Base-by-base conservation (phyloP, 2,888 invertebrate species). In the Leistus spinibarbis region DNA sequence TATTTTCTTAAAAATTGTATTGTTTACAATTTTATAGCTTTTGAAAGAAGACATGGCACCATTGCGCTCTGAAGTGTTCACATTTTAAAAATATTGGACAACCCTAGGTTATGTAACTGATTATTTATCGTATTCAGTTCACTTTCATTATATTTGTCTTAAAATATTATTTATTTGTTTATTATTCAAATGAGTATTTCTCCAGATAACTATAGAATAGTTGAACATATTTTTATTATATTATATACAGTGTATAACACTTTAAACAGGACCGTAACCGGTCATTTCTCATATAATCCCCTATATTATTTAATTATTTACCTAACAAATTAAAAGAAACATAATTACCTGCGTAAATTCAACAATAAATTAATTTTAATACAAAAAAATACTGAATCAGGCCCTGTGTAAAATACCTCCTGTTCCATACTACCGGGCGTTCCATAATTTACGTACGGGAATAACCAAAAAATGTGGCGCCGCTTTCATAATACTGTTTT, bases 81-180 rank as follows among this genome's bases (percentile, higher is more conserved):
- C 5, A 22, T 23, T 3, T 68, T 22, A 5, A 27, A 27, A 60
- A 67, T 60, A 62, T 70, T 70, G 69, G 60, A 70, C 69, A 70
- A 16, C 69, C 69, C 60, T 70, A 63, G 62, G 20, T 56, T 54
- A 70, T 20, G 60, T 53, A 62, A 70, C 56, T 27, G 17, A 27
- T 24, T 60, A n/a, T 70, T 62, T 62, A 24, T 57, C 13, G 63
- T 57, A 57, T 63, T 54, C 63, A 70, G 23, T 63, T 54, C 71
- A 71, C 71, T 71, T 71, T 71, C 71, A 63, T n/a, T n/a, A n/a
- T n/a, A n/a, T 71, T 63, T 71, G 71, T 71, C 63, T 24, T 63
- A 71, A 22, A 54, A 71, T 53, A 24, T 64, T 54, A 71, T 71
- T 71, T 71, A 71, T 71, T 63, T 71, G 54, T 71, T 27, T 63